A percentile compares a stretch with the other conserved stretches of the same genome.
phyloP scores from a whole-genome alignment of 2,113 vertebrate genomes.

The Rafetus swinhoei region DNA sequence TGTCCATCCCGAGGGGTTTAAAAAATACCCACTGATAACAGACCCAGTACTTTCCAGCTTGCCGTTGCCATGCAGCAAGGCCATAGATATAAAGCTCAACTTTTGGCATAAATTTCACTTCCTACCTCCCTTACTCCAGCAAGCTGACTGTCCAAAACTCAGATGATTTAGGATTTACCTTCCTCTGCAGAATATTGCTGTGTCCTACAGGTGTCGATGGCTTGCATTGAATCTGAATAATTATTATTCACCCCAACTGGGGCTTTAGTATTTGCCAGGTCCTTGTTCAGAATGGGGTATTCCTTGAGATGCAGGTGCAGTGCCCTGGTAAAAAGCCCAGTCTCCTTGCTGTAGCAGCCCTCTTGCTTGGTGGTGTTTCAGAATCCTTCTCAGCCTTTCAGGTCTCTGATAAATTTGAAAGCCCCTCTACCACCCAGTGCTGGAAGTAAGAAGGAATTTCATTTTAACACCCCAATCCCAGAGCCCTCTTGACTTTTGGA shows the following conservation, averaged over 20 bases:
- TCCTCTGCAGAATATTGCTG: background rate
- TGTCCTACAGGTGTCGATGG: background rate
- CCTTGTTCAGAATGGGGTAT: background rate
- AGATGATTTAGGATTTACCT: background rate
- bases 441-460: background rate
- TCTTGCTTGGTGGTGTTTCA: rapidly evolving
- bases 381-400: rapidly evolving
- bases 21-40: background rate
- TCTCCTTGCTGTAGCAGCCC: rapidly evolving
- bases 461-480: background rate
- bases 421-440: background rate
- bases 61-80: background rate
- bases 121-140: too few species aligned
- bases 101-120: background rate
- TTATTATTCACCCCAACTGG: background rate
- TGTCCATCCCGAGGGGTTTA: background rate
- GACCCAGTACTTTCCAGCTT: background rate
- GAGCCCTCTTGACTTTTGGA: background rate
- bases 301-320: background rate
- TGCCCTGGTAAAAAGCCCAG: background rate
- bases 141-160: background rate
- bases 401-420: background rate
- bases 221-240: background rate
- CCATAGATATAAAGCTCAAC: background rate
- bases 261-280: rapidly evolving